A percentile compares a stretch with the other conserved stretches of the same genome.
phyloP scores from a whole-genome alignment of 2,113 vertebrate species.

The Prunella himalayana region DNA sequence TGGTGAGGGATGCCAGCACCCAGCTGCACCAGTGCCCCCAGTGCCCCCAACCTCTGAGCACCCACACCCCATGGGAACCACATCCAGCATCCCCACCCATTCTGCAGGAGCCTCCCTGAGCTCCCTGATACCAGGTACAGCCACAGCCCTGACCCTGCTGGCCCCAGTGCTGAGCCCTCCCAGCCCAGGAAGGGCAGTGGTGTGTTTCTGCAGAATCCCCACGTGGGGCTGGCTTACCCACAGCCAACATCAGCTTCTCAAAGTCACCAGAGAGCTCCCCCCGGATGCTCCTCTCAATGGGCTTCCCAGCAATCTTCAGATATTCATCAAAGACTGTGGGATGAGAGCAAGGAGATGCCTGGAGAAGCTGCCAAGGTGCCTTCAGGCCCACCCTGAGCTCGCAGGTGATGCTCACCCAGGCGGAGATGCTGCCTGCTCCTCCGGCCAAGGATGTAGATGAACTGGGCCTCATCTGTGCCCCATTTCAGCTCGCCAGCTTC shows the following conservation, averaged over 20 bases:
- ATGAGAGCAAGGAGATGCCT: background rate
- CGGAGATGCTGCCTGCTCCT: slow-evolving; percentile 89
- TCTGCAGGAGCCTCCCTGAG: background rate
- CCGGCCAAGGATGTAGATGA: slow-evolving; percentile 93
- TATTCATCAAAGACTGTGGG: slow-evolving; percentile 90
- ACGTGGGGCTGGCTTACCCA: slow-evolving; percentile 73
- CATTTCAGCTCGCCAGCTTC: slow-evolving; percentile 91
- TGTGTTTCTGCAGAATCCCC: background rate
- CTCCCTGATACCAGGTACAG: background rate
- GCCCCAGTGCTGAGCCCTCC: background rate
- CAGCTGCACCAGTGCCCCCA: background rate
- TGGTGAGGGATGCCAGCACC: background rate
- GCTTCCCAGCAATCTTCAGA: slow-evolving; percentile 83
- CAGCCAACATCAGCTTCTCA: slow-evolving; percentile 92
- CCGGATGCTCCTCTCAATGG: slow-evolving; percentile 90
- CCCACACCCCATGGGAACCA: background rate
- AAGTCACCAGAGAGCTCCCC: slow-evolving; percentile 94
- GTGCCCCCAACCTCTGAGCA: background rate
- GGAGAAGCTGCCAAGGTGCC: background rate
- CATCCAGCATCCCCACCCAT: background rate
- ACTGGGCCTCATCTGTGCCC: slow-evolving; percentile 94
- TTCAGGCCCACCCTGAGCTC: background rate
- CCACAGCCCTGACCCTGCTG: background rate
- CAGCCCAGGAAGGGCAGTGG: rapidly evolving
- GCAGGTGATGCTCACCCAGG: slow-evolving; percentile 76